Percentiles rank a stretch among this genome's conserved stretches.
Evolutionary conservation across 2,797 vertebrate species (phyloP).

Genomic region (Sebastes nivosus): DNA sequence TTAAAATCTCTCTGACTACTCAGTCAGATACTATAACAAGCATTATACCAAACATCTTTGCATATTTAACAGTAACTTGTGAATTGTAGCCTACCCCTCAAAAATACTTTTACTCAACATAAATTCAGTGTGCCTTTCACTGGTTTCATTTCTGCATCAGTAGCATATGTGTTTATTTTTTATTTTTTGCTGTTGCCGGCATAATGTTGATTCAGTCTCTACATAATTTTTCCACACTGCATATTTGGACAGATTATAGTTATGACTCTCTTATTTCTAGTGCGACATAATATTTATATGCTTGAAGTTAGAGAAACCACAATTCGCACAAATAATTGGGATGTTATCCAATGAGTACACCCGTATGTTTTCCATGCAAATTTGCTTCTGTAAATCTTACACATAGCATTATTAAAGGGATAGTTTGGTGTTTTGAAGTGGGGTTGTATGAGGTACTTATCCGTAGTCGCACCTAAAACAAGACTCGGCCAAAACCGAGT

Average conservation of each 20-base stretch:
- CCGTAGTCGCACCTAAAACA: too few relatives aligned
- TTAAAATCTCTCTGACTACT: constrained; percentile 16
- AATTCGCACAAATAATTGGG: background rate
- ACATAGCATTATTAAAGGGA: background rate
- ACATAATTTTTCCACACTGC: background rate
- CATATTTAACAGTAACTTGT: constrained; percentile 16
- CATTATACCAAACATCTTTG: background rate
- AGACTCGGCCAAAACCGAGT: background rate
- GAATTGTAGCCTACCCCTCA: background rate
- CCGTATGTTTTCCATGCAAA: background rate
- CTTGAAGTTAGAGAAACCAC: constrained; percentile 4
- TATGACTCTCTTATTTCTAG: constrained; percentile 1
- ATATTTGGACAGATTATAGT: constrained; percentile 13
- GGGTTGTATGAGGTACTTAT: background rate
- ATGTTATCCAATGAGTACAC: background rate
- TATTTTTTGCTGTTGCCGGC: constrained; percentile 2
- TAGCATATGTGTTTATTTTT: background rate
- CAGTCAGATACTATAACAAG: background rate
- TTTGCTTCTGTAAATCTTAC: constrained; percentile 9
- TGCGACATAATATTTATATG: constrained; percentile 11
- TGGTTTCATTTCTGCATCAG: constrained; percentile 14
- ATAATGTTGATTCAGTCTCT: constrained; percentile 23
- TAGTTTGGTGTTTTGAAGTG: background rate
- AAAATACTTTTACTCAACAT: background rate
- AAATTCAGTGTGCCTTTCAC: constrained; percentile 6